These are phyloP conservation scores for Cecidostiba fungosa DNA, from an alignment of 2,888 invertebrate genomes.

Conservation along the genomic window DNA sequence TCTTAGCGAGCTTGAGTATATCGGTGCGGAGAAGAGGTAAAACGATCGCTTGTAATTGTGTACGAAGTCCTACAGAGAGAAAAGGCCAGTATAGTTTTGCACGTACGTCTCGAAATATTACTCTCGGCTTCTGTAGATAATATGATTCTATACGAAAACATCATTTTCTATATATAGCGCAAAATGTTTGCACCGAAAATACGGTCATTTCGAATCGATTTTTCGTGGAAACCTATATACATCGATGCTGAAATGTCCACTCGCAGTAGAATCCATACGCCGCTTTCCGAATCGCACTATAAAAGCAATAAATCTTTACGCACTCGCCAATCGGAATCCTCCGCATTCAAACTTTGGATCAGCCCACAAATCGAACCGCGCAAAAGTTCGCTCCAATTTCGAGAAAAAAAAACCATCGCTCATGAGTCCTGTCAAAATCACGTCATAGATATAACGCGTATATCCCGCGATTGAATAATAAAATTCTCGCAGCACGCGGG, in stretches of 20 bases:
- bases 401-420: constrained; percentile 13
- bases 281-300: too few relatives aligned
- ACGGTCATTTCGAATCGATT: too few relatives aligned
- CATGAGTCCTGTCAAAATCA: constrained; percentile 21
- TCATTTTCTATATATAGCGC: too few relatives aligned
- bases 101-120: background rate
- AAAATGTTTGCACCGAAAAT: too few relatives aligned
- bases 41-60: constrained; percentile 14
- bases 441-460: background rate
- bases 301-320: background rate
- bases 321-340: constrained; percentile 4
- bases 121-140: background rate
- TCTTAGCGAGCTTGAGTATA: constrained; percentile 14
- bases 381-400: background rate
- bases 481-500: background rate
- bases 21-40: constrained; percentile 2
- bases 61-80: constrained; percentile 19
- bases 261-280: too few relatives aligned
- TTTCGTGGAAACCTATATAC: too few relatives aligned
- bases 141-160: too few relatives aligned
- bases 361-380: background rate
- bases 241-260: too few relatives aligned
- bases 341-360: background rate
- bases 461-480: constrained; percentile 14
- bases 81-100: background rate